phyloP scores from a whole-genome alignment of 2,797 vertebrate genomes.

The Scolopax bukidnonensis region DNA sequence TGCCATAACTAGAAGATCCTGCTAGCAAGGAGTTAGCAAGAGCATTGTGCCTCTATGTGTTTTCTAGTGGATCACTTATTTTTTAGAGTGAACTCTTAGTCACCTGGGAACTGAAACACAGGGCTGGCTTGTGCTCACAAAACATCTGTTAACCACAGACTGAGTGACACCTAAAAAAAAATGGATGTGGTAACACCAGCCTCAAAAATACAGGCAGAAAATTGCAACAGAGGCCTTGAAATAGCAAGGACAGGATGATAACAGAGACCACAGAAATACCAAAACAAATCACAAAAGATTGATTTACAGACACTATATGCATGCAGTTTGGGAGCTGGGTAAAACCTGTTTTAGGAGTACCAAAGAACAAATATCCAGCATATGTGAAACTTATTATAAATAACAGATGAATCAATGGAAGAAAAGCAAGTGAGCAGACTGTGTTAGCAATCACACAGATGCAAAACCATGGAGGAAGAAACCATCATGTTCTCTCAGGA shows the following conservation, averaged over 20 bases:
- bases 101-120: background rate
- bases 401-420: background rate
- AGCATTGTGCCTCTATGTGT: background rate
- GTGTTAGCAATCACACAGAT: background rate
- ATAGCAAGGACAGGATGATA: background rate
- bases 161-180: background rate
- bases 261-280: background rate
- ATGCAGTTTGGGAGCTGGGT: background rate
- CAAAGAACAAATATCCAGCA: background rate
- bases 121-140: background rate
- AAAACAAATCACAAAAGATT: background rate
- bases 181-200: background rate
- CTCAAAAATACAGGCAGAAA: background rate
- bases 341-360: background rate
- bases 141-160: background rate
- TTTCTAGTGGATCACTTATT: background rate
- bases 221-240: background rate
- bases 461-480: background rate
- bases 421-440: background rate
- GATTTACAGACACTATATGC: background rate
- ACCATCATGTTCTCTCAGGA: fast-evolving
- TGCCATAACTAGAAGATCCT: background rate
- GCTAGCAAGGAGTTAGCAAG: background rate
- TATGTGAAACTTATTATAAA: background rate
- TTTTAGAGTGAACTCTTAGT: background rate